Percentiles rank a stretch among this genome's conserved stretches.
Conservation (phyloP, 2,797 vertebrate genomes). For the Morus bassanus region DNA sequence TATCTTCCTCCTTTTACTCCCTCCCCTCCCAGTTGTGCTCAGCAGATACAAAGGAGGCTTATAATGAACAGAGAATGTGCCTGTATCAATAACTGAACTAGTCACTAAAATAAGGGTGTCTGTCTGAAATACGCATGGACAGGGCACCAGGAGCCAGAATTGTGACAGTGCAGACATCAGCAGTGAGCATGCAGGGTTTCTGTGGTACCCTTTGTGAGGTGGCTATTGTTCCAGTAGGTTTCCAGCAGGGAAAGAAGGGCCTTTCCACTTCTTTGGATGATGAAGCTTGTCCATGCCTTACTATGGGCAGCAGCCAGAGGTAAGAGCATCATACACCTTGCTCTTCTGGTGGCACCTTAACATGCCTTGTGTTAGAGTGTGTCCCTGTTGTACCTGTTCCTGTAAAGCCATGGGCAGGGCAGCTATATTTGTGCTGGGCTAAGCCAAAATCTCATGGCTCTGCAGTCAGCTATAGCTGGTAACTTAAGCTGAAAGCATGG, state of each 20-base stretch:
- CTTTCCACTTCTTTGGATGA: neutral
- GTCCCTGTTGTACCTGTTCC: neutral
- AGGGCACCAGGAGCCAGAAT: neutral
- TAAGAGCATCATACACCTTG: neutral
- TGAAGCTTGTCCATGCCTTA: neutral
- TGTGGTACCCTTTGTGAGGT: neutral
- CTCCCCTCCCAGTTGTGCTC: neutral
- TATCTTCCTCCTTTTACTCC: neutral
- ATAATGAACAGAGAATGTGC: neutral
- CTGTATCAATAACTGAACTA: neutral
- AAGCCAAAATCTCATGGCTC: neutral
- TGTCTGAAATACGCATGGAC: fast-evolving
- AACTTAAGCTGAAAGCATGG: neutral
- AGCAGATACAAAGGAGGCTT: neutral
- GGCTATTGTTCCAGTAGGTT: neutral
- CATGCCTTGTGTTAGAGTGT: neutral
- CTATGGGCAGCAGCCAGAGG: neutral
- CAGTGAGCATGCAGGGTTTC: neutral
- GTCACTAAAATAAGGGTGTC: neutral
- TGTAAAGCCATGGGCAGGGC: neutral
- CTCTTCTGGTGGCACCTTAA: neutral
- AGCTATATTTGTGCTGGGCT: fast-evolving
- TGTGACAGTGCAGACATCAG: neutral
- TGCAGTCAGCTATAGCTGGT: neutral
- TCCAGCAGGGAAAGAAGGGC: neutral